phyloP scores from a whole-genome alignment of 2,888 invertebrate genomes.

The Quadroppia sp. region DNA sequence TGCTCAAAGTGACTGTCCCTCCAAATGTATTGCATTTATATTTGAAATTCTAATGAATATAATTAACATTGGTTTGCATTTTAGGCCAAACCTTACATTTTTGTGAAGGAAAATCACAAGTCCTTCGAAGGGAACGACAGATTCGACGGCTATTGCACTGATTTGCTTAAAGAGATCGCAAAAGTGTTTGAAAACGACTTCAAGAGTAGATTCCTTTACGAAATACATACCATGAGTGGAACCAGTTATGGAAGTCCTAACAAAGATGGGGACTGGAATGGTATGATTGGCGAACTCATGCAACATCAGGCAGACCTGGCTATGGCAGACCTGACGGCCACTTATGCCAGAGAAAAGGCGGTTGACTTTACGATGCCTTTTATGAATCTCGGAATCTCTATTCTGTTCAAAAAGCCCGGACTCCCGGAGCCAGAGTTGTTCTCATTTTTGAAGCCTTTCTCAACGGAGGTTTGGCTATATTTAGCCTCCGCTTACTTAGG shows the following conservation, averaged over 20 bases:
- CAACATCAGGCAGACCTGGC: conserved; percentile 57
- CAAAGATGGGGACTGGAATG: conserved; percentile 55
- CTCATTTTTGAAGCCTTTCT: conserved; percentile 57
- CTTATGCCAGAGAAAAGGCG: conserved; percentile 57
- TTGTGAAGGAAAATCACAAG: conserved; percentile 62
- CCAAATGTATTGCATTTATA: neutral
- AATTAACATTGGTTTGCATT: too few relatives aligned
- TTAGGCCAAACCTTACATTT: conserved; percentile 68
- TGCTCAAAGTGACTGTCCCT: conserved; percentile 34
- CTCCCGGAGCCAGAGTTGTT: conserved; percentile 56
- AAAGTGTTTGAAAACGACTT: conserved; percentile 55
- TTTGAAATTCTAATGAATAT: neutral
- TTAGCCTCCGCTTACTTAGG: conserved; percentile 55
- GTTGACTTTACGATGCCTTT: conserved; percentile 61
- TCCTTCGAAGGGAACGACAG: conserved; percentile 64
- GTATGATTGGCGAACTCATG: conserved; percentile 58
- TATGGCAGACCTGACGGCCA: conserved; percentile 59
- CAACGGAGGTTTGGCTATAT: conserved; percentile 54
- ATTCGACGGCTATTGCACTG: conserved; percentile 87
- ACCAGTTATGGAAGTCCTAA: conserved; percentile 66
- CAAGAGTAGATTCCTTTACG: conserved; percentile 48
- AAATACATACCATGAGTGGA: conserved; percentile 63
- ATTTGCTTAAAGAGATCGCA: conserved; percentile 75
- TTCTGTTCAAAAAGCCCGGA: conserved; percentile 55
- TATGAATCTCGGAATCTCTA: conserved; percentile 55